Base-by-base conservation (phyloP, 2,888 invertebrate genomes). In the Athrips mouffetella region DNA sequence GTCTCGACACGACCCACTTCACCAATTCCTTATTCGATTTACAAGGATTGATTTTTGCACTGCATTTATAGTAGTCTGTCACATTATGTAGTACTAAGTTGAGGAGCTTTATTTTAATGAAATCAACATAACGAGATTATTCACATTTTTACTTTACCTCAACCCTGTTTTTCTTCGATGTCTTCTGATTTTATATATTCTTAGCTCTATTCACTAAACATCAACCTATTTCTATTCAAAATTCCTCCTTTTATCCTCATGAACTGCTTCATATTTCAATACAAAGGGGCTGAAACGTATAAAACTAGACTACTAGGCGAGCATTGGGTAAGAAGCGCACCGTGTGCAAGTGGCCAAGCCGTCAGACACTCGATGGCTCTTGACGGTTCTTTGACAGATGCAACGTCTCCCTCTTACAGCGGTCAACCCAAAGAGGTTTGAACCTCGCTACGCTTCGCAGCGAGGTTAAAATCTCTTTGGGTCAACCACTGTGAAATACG, bases 361-460 rank as follows among this genome's bases (percentile, higher is more conserved):
- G 64, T 65, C 66, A 63, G 57, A 62, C 70, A 57, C 68, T 82
- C 80, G 72, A 84, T 81, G 78, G 65, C 73, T 70, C 86, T 86
- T 77, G 62, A 76, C 73, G 71, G 76, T 76, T 82, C 83, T 84
- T 85, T 82, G 81, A 83, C 79, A 76, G 74, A 76, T 74, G 75
- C 71, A 76, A 65, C 58, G 58, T 63, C 18, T 15, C 42, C 44
- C 21, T 21, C 21, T 33, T 2, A 8, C 33, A n/a, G 6, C 33
- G 33, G 33, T 13, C 16, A 33, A 13, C 13, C 33, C 16, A 15
- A n/a, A n/a, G n/a, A n/a, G n/a, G n/a, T n/a, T n/a, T n/a, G n/a
- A n/a, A n/a, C n/a, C n/a, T n/a, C n/a, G n/a, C n/a, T n/a, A n/a
- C n/a, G n/a, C n/a, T n/a, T n/a, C n/a, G n/a, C n/a, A n/a, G n/a